Percentiles rank a stretch among this genome's conserved stretches.
Conservation (phyloP, 2,797 vertebrate genomes). For the Chaetodon trifasciatus region DNA sequence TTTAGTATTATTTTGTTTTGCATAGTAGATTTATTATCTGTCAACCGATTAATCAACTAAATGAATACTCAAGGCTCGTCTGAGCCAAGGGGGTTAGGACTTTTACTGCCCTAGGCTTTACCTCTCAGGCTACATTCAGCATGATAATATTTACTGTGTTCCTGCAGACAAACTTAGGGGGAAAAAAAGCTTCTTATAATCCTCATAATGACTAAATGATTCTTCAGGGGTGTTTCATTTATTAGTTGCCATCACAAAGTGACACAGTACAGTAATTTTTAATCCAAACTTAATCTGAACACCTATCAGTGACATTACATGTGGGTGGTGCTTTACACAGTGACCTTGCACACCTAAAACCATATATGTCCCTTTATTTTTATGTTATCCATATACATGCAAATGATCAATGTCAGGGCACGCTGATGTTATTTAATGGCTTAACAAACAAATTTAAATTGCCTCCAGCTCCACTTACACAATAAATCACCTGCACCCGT, state of each 20-base stretch:
- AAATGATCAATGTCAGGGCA: conserved; percentile 62
- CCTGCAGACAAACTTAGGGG: background rate
- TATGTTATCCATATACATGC: conserved; percentile 61
- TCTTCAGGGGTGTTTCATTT: background rate
- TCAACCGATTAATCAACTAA: background rate
- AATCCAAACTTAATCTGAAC: background rate
- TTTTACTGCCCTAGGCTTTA: background rate
- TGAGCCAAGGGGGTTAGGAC: background rate
- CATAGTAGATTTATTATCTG: background rate
- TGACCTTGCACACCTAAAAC: conserved; percentile 15
- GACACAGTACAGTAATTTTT: background rate
- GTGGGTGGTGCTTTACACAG: conserved; percentile 22
- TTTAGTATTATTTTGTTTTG: background rate
- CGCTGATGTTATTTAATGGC: conserved; percentile 52
- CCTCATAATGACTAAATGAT: background rate
- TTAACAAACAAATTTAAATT: conserved; percentile 63
- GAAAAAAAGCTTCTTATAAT: too few relatives aligned
- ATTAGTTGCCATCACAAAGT: conserved; percentile 5
- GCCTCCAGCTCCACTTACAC: conserved; percentile 41
- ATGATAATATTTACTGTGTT: too few relatives aligned
- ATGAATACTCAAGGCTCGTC: background rate
- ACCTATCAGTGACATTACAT: conserved; percentile 28
- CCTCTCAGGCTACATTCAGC: background rate
- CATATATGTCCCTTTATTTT: conserved; percentile 38
- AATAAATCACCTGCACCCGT: conserved; percentile 61